Base-by-base conservation (phyloP, 2,797 vertebrate species). In the Linurgus olivaceus region DNA sequence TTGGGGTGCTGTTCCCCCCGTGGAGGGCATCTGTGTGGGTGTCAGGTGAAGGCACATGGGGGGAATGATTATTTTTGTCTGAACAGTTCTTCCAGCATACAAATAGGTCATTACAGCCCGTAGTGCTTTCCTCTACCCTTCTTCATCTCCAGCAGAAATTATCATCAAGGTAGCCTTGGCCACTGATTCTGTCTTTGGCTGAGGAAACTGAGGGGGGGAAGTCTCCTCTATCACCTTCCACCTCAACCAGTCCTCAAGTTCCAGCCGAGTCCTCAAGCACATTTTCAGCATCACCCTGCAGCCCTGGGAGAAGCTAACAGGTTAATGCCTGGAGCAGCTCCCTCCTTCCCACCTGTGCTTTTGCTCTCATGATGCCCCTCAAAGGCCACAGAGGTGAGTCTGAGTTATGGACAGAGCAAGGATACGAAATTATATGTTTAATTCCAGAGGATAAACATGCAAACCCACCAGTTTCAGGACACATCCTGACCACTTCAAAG, bases 401-500 rank as follows among this genome's bases (percentile, higher is more conserved):
- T 76, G 80, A 85, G 51, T 31, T 70, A 63, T 6, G 37, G 40
- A 47, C 90, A 81, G 78, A 77, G 57, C 54, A 82, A 87, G 73
- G 79, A 74, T 57, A 44, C 0, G 2, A 85, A 94, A 79, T 85
- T 33, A 40, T 18, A 13, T 19, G 71, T 65, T 72, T 61, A 5
- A 78, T 76, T 96, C 76, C 82, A 81, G 84, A 71, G 40, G 63
- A 71, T 38, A 96, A 94, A 90, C 57, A 89, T 11, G 57, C 17
- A 94, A 95, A 87, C 31, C 17, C 76, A 61, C 38, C 9, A 31
- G 78, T 71, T 88, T 74, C 75, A 89, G 62, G 71, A 80, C 42
- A 63, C 50, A 65, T 78, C 55, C 75, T 86, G 84, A 86, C 52
- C 77, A 79, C 73, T 82, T 94, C 70, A 73, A 86, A 88, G 71